Conservation (phyloP, 2,888 invertebrate genomes). For the Malthinus flaveolus region DNA sequence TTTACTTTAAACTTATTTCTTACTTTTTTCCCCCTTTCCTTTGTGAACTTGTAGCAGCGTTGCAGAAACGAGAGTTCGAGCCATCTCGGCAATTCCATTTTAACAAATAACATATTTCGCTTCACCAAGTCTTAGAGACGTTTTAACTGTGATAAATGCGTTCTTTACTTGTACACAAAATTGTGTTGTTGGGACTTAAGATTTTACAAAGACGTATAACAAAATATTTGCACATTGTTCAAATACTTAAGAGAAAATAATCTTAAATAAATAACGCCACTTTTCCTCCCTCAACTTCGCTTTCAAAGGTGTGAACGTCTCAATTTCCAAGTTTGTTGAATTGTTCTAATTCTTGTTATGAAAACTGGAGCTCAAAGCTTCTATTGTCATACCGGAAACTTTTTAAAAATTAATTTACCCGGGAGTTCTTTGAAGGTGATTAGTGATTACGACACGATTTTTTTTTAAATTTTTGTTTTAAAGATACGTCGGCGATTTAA, state of each 20-base stretch:
- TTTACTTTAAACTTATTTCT: no score
- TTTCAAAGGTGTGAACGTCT: no score
- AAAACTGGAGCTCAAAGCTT: no score
- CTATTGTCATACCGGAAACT: no score
- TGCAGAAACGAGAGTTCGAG: conserved; percentile 21
- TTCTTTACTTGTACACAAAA: conserved; percentile 4
- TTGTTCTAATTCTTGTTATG: no score
- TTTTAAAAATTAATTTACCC: no score
- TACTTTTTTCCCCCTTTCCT: conserved; percentile 5
- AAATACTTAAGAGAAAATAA: neutral
- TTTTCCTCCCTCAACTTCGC: neutral
- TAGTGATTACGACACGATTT: no score
- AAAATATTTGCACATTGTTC: conserved; percentile 5
- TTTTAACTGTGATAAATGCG: conserved; percentile 14
- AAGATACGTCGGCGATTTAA: no score
- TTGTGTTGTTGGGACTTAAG: conserved; percentile 3
- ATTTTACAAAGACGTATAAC: conserved; percentile 5
- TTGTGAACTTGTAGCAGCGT: conserved; percentile 2
- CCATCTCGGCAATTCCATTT: conserved; percentile 16
- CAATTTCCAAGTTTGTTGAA: no score
- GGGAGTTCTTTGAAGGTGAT: no score
- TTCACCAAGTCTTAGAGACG: conserved; percentile 13
- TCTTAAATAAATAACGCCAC: neutral
- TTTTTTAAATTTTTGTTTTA: no score
- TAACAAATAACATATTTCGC: conserved; percentile 17